Base-by-base conservation (phyloP, 1,140 invertebrate species). In the Polypedilum pembai region DNA sequence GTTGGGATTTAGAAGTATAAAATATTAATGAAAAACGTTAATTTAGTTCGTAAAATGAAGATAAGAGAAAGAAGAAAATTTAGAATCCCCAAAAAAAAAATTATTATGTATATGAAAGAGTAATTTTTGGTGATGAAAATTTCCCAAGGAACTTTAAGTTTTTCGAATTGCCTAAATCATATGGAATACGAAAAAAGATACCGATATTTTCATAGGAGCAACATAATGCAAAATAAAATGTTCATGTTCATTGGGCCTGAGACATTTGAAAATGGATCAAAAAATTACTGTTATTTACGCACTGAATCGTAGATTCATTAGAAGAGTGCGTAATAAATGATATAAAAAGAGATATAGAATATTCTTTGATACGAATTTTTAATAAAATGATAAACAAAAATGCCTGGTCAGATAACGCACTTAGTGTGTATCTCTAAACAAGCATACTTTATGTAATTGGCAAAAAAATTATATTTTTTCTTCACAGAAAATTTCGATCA, bases 311-410 rank as follows among this genome's bases (percentile, higher is more conserved):
- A 15, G n/a, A n/a, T n/a, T 56, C 45, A 56, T 15, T 56, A 56
- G 15, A 45, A 33, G 5, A 56, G 15, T 56, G 45, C 45, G n/a
- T 56, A n/a, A 56, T n/a, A 56, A 56, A 56, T 12, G 45, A 56
- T 56, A 56, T 10, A 56, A 3, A 33, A 33, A 33, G 24, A 56
- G 45, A 56, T 56, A 33, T 33, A 33, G 24, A 56, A 56, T 56
- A 56, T 56, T n/a, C 45, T 56, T 56, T 56, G 45, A 56, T 56
- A 56, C 45, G 45, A 56, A 56, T 56, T 56, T 56, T 56, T 56
- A n/a, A 56, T n/a, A 33, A n/a, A 33, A 33, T 33, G 24, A 33
- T 33, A 33, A 33, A 33, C 24, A 33, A 33, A 33, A 33, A 33
- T 33, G 24, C 24, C 24, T 33, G 45, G 12, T 56, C 45, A n/a